Evolutionary conservation across 1,140 invertebrate genomes (phyloP).

Genomic region (Dolichoris vasculosae): DNA sequence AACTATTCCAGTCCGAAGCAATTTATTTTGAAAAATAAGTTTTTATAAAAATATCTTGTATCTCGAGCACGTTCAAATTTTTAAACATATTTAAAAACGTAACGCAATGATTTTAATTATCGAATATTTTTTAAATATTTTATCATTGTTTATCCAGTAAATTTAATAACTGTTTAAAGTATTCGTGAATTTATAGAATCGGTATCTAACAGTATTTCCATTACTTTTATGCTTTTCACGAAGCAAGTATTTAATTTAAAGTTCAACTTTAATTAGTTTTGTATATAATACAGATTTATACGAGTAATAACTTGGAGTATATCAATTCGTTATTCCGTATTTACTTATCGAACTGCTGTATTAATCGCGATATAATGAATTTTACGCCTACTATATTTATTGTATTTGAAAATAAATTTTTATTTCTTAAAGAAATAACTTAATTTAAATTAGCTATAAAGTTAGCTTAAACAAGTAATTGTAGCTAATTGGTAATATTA

Average conservation of each 20-base stretch:
- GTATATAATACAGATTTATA: neutral
- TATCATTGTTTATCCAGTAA: neutral
- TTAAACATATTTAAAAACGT: neutral
- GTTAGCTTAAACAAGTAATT: neutral
- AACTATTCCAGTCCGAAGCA: neutral
- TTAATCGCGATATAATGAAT: neutral
- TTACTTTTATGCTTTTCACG: neutral
- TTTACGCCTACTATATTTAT: neutral
- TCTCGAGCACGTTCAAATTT: neutral
- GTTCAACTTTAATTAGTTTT: neutral
- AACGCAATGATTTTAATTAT: neutral
- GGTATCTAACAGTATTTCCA: neutral
- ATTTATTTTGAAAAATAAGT: neutral
- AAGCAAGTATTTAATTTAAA: neutral
- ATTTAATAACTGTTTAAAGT: neutral
- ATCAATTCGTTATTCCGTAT: neutral
- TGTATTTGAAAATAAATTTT: neutral
- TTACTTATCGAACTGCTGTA: neutral
- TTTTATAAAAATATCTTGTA: neutral
- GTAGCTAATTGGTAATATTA: neutral
- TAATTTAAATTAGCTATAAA: neutral
- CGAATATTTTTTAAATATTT: neutral
- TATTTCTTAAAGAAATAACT: neutral
- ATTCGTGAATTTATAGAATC: neutral
- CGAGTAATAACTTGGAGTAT: neutral